Percentiles rank a stretch among this genome's conserved stretches.
Conservation (phyloP, 2,113 vertebrate species). For the Ammospiza nelsoni region DNA sequence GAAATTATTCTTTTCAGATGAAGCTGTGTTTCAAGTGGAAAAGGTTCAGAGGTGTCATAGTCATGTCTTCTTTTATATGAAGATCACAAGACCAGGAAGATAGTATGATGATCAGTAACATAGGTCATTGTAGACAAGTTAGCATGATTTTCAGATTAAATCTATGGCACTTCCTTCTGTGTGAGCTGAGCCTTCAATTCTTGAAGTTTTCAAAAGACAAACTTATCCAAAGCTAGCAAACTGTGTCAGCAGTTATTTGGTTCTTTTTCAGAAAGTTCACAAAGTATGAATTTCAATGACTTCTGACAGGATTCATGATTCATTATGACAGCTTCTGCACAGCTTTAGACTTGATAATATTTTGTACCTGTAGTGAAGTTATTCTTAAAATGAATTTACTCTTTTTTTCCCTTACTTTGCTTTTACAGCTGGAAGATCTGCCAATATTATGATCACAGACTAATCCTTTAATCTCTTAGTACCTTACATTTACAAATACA, state of each 20-base stretch:
- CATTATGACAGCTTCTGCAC: background rate
- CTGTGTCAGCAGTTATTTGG: background rate
- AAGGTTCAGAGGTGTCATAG: background rate
- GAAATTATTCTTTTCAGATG: background rate
- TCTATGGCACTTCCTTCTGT: accelerated
- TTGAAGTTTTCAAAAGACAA: background rate
- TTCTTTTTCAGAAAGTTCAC: background rate
- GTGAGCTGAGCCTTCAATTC: background rate
- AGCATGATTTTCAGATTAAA: background rate
- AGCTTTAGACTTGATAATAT: background rate
- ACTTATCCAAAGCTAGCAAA: background rate
- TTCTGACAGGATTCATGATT: background rate
- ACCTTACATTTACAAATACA: background rate
- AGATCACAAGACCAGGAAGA: background rate
- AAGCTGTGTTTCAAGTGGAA: background rate
- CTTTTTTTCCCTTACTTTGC: background rate
- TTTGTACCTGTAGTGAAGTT: background rate
- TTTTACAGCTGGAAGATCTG: background rate
- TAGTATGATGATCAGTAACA: background rate
- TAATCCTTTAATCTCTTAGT: background rate
- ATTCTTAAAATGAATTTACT: background rate
- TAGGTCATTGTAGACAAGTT: background rate
- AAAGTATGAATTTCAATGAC: background rate
- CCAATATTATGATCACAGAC: background rate
- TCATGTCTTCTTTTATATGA: background rate